Percentiles rank a stretch among this genome's conserved stretches.
Conservation (phyloP, 2,113 vertebrate species). For the Seriola quinqueradiata region DNA sequence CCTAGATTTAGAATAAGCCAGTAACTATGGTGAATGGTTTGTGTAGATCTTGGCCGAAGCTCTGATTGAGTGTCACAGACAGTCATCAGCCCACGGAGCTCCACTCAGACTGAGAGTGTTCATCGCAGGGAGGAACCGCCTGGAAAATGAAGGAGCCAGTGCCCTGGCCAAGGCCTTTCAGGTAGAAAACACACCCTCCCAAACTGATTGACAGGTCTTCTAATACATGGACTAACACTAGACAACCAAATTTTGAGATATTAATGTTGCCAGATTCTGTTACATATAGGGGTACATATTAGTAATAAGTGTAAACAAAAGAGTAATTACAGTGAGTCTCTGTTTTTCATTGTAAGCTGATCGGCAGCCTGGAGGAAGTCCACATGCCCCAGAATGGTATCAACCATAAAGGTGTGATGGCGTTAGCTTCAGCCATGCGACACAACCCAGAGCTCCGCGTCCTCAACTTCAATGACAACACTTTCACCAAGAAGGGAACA, state of each 20-base stretch:
- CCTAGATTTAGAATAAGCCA: neutral
- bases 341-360: conserved; percentile 80
- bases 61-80: conserved; percentile 89
- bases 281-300: no score
- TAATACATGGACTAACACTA: neutral
- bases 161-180: conserved; percentile 94
- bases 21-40: neutral
- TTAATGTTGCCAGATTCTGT: neutral
- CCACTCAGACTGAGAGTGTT: conserved; percentile 92
- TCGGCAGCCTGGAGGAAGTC: conserved; percentile 95
- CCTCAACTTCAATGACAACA: conserved; percentile 98
- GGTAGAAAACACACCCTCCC: conserved; percentile 73
- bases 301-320: no score
- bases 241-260: neutral
- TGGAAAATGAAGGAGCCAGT: conserved; percentile 95
- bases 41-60: conserved; percentile 92
- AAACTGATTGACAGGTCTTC: neutral
- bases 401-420: conserved; percentile 91
- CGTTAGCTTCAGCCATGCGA: conserved; percentile 91
- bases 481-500: conserved; percentile 95
- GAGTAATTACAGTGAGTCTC: neutral
- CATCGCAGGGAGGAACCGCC: conserved; percentile 94
- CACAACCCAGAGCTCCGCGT: conserved; percentile 90
- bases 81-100: conserved; percentile 87
- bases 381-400: conserved; percentile 99